phyloP scores from a whole-genome alignment of 2,113 vertebrate species.

The Gallinago undulata region DNA sequence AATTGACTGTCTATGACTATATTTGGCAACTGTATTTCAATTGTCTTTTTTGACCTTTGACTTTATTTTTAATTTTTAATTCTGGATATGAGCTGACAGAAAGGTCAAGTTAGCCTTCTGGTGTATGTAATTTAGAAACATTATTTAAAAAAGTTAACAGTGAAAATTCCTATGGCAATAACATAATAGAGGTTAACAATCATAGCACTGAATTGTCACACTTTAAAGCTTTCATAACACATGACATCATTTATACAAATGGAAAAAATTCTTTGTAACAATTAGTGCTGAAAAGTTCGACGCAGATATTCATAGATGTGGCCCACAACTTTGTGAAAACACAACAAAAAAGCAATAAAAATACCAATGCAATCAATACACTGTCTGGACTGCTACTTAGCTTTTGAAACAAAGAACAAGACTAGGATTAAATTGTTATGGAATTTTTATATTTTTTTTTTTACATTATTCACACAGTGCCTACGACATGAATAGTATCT shows the following conservation, averaged over 20 bases:
- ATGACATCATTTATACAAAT: conserved; percentile 69
- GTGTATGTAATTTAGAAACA: background rate
- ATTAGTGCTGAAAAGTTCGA: conserved; percentile 73
- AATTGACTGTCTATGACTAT: conserved; percentile 58
- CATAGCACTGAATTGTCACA: conserved; percentile 23
- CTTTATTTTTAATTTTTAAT: conserved; percentile 34
- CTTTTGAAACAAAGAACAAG: background rate
- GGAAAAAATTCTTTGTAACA: conserved; percentile 74
- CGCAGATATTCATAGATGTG: conserved; percentile 70
- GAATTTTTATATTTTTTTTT: background rate
- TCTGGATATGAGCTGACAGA: background rate
- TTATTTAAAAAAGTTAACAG: conserved; percentile 9
- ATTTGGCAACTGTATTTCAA: conserved; percentile 57
- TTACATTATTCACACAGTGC: background rate
- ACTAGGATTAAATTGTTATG: background rate
- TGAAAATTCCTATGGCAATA: conserved; percentile 20
- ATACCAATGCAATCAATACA: conserved; percentile 47
- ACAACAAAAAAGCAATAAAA: conserved; percentile 43
- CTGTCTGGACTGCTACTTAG: background rate
- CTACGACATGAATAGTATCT: background rate
- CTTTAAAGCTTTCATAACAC: conserved; percentile 73
- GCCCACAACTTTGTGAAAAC: conserved; percentile 65
- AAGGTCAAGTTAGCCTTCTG: conserved; percentile 23
- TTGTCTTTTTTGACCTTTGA: conserved; percentile 46
- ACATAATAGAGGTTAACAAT: conserved; percentile 30